These are phyloP conservation scores for Drosophila koepferae DNA, from an alignment of 2,888 invertebrate genomes.

Conservation along the genomic window DNA sequence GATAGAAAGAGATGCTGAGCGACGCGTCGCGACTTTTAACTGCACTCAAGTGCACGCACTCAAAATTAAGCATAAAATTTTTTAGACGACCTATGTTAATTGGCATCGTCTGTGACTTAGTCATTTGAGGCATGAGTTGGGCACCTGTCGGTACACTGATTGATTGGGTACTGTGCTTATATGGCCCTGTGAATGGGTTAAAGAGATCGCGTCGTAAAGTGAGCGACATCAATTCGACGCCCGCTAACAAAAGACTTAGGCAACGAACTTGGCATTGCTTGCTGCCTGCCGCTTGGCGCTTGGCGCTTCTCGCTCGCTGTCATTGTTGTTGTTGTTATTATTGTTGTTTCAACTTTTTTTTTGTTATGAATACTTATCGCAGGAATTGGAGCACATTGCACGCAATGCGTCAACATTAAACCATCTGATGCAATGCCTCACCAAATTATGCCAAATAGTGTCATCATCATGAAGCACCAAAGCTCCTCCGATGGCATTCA, in stretches of 20 bases:
- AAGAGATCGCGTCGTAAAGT: conserved; percentile 18
- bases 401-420: conserved; percentile 31
- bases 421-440: conserved; percentile 32
- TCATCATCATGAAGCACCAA: conserved; percentile 22
- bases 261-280: conserved; percentile 69
- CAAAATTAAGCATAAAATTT: conserved; percentile 24
- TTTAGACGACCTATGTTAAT: conserved; percentile 35
- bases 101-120: conserved; percentile 32
- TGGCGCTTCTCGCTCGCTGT: conserved; percentile 7
- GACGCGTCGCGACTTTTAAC: conserved; percentile 10
- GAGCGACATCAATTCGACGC: conserved; percentile 47
- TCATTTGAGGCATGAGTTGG: conserved; percentile 24
- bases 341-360: conserved; percentile 1
- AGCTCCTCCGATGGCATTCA: conserved; percentile 10
- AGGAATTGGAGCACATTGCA: conserved; percentile 60
- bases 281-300: not conserved
- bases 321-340: conserved; percentile 1
- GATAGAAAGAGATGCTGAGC: not conserved
- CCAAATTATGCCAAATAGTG: conserved; percentile 26
- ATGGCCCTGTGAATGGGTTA: conserved; percentile 40
- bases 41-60: conserved; percentile 32
- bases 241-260: conserved; percentile 55
- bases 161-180: conserved; percentile 42
- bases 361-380: conserved; percentile 44
- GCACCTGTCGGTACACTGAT: conserved; percentile 30